Evolutionary conservation across 2,113 vertebrate genomes (phyloP).

Genomic region (Platycercus adscitus): DNA sequence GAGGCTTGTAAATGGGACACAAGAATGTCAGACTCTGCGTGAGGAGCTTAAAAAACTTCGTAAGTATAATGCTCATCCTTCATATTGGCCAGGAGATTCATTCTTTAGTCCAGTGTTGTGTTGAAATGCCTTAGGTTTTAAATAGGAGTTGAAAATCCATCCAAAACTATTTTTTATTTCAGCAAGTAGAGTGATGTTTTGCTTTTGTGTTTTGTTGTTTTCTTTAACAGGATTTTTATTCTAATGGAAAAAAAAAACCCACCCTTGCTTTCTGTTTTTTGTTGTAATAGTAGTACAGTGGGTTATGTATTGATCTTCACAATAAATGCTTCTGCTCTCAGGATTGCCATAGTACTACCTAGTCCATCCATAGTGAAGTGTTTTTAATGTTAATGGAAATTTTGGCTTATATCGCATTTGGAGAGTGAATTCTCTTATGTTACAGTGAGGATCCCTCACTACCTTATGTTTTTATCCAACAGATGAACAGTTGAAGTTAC

Average conservation of each 20-base stretch:
- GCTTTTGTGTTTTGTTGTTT: not conserved
- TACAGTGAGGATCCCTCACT: not conserved
- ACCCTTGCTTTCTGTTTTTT: not conserved
- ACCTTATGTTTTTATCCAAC: not conserved
- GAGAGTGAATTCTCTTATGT: not conserved
- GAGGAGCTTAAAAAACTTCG: slow-evolving; percentile 84
- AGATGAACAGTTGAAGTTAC: slow-evolving; percentile 83
- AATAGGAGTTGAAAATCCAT: not conserved
- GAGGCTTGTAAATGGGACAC: slow-evolving; percentile 85
- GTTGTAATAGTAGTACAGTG: too few relatives aligned
- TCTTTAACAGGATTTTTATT: not conserved
- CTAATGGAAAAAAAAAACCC: not conserved
- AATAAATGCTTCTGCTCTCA: not conserved
- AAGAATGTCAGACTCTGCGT: slow-evolving; percentile 84
- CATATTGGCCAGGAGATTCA: too few relatives aligned
- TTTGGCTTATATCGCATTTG: not conserved
- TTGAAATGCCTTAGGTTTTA: not conserved
- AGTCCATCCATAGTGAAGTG: not conserved
- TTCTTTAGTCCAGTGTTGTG: not conserved
- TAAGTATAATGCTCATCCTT: slow-evolving; percentile 63
- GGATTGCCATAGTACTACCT: not conserved
- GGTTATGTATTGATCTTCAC: not conserved
- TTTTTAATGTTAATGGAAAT: not conserved
- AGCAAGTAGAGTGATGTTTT: not conserved
- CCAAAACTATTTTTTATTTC: not conserved